Conservation (phyloP, 2,113 vertebrate genomes). For the Maylandia zebra region DNA sequence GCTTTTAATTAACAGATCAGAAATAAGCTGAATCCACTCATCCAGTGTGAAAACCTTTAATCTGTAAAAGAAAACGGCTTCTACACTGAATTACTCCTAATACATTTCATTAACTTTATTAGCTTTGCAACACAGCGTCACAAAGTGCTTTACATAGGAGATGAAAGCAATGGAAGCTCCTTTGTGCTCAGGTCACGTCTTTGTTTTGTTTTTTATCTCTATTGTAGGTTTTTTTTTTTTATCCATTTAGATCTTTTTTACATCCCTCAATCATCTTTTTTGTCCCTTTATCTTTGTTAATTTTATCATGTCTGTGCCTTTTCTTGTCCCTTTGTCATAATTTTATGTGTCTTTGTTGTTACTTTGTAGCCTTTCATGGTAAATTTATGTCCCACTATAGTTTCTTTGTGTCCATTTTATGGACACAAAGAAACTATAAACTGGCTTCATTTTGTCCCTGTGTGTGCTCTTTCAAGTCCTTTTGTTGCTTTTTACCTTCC, state of each 20-base stretch:
- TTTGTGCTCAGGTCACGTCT: not conserved
- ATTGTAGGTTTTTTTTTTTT: not conserved
- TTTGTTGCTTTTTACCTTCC: not conserved
- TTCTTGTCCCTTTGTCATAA: not conserved
- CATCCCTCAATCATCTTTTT: not conserved
- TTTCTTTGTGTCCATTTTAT: not conserved
- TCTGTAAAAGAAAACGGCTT: not conserved
- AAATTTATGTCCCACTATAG: not conserved
- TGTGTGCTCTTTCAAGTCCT: not conserved
- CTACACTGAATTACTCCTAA: not conserved
- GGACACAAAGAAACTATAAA: not conserved
- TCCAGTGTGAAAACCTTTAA: not conserved
- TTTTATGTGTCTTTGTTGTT: not conserved
- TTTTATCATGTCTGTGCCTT: not conserved
- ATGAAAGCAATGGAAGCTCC: not conserved
- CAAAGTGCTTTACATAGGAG: not conserved
- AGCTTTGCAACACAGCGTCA: not conserved
- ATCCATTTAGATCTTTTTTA: not conserved
- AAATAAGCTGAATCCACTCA: not conserved
- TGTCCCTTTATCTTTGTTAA: not conserved
- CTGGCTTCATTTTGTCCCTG: not conserved
- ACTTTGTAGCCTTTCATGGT: not conserved
- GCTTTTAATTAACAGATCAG: not conserved
- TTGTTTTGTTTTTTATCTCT: not conserved
- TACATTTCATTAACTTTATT: not conserved